Base-by-base conservation (phyloP, 2,113 vertebrate species). In the Orthochromis indermauri region DNA sequence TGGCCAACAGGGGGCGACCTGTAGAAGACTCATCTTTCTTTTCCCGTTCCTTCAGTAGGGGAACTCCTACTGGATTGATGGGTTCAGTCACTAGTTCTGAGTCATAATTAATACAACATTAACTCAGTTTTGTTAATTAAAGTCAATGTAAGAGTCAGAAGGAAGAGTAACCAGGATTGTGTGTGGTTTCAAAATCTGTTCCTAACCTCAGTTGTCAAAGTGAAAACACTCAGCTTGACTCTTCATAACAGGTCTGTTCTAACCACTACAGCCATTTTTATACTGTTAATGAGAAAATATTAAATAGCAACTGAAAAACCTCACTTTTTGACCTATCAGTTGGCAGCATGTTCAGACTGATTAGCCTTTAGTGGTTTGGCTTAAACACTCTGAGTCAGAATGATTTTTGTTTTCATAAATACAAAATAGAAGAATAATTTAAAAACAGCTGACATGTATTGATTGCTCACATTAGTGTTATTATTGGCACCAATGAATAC, bases 391-490 rank as follows among this genome's bases (percentile, higher is more conserved):
- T 61, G 14, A 61, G 17, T 35, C 31, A 63, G 31, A 63, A 33
- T 0, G 5, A 59, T 33, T 4, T 33, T 54, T 21, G 4, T 26
- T 61, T 61, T 17, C n/a, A 21, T 11, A 54, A 54, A 54, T 17
- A 17, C 57, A 28, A 59, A 59, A 28, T 28, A 10, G 59, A 63
- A 63, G 10, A 63, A 35, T 35, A 63, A 0, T 63, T 35, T 4
- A 5, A 63, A 63, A 35, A 1, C 17, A 63, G 4, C 28, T 63
- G 16, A n/a, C 59, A 11, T 63, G 31, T n/a, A 35, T 5, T 11
- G 61, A 0, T 35, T 66, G 33, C 19, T 66, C 57, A 61, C 57
- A 61, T 61, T 35, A 0, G 16, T 35, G 31, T 2, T 33, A 0
- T 19, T 16, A 6, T 35, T 37, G 61, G 33, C 33, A 66, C 61